A percentile compares a stretch with the other conserved stretches of the same genome.
phyloP scores from a whole-genome alignment of 2,797 vertebrate genomes.

The Chiloscyllium punctatum region DNA sequence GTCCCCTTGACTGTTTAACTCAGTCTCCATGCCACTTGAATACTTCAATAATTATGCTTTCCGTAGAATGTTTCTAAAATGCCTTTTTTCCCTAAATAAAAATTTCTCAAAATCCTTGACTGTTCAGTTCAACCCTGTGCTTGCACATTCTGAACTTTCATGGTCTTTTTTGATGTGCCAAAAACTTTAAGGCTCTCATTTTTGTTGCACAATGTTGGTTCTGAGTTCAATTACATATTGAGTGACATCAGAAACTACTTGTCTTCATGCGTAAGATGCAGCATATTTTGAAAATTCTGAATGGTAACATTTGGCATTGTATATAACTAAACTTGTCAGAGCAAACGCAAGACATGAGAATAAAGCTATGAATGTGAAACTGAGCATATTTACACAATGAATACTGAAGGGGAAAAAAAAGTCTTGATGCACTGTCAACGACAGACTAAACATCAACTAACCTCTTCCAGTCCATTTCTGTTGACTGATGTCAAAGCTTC shows the following conservation, averaged over 20 bases:
- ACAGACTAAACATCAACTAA: background rate
- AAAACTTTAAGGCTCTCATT: background rate
- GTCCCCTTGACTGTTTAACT: background rate
- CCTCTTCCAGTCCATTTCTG: background rate
- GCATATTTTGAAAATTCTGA: background rate
- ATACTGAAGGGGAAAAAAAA: background rate
- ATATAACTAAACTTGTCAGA: background rate
- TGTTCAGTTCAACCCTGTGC: background rate
- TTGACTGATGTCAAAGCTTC: background rate
- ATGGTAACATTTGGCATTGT: background rate
- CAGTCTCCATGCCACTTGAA: background rate
- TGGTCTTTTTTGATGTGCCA: background rate
- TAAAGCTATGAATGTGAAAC: background rate
- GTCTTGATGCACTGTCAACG: background rate
- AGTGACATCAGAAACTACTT: background rate
- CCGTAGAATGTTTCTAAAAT: background rate
- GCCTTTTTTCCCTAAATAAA: background rate
- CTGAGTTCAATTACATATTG: background rate
- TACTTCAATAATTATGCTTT: background rate
- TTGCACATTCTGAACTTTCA: background rate
- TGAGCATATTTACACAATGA: background rate
- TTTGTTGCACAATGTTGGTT: background rate
- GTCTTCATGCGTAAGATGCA: background rate
- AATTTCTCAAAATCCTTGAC: background rate
- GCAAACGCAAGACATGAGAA: background rate